These are phyloP conservation scores for Heliconius hermathena DNA, from an alignment of 1,140 invertebrate genomes.

Conservation along the genomic window DNA sequence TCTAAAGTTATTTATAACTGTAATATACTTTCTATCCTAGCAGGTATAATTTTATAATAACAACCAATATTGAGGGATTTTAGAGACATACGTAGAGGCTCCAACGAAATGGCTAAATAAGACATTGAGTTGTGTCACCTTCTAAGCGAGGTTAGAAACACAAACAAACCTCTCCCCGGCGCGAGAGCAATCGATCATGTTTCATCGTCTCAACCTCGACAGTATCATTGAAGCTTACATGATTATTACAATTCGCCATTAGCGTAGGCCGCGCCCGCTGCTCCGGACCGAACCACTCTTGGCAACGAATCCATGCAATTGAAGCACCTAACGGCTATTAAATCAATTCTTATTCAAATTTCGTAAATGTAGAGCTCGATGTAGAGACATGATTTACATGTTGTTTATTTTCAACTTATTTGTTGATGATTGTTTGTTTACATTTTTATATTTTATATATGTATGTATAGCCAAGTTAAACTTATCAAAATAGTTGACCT, in stretches of 20 bases:
- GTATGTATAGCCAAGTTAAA: neutral
- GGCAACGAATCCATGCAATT: neutral
- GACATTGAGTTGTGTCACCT: slow-evolving; percentile 20
- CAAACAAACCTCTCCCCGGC: neutral
- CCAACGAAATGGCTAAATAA: neutral
- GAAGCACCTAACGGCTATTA: neutral
- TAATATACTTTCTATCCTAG: no score
- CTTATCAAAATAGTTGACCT: neutral
- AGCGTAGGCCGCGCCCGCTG: neutral
- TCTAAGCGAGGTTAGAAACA: slow-evolving; percentile 20
- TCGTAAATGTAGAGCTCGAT: neutral
- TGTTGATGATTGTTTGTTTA: no score
- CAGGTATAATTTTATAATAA: no score
- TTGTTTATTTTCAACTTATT: neutral
- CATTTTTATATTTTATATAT: neutral
- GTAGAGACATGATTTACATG: neutral
- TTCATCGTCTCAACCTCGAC: slow-evolving; percentile 17
- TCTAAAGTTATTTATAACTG: no score
- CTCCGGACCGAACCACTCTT: neutral
- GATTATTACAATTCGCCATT: slow-evolving; percentile 21
- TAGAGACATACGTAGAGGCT: neutral
- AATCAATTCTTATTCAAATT: neutral
- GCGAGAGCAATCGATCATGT: slow-evolving; percentile 16
- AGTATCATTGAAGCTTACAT: slow-evolving; percentile 21
- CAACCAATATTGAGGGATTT: neutral